phyloP scores from a whole-genome alignment of 1,140 invertebrate species.

The Bombus affinis region DNA sequence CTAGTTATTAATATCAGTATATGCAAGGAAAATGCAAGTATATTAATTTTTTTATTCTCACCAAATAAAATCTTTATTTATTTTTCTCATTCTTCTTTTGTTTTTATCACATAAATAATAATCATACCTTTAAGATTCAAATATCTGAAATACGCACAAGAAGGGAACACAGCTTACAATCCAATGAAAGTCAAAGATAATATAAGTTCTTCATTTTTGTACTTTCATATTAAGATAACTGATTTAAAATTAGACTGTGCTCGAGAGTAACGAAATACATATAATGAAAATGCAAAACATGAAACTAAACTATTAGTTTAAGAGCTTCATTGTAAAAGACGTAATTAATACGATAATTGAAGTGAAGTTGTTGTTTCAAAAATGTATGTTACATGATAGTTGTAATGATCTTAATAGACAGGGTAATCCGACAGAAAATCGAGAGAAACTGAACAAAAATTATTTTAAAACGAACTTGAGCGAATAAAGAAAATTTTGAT shows the following conservation, averaged over 20 bases:
- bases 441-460: not conserved
- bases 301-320: not conserved
- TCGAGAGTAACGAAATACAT: not conserved
- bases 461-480: not conserved
- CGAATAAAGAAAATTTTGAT: not conserved
- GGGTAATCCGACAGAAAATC: not conserved
- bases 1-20: not conserved
- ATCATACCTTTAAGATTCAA: not conserved
- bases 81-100: not conserved
- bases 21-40: constrained; percentile 4
- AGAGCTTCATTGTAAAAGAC: not conserved
- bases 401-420: constrained; percentile 23
- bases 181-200: not conserved
- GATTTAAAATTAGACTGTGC: not conserved
- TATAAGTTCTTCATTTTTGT: constrained; percentile 2
- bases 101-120: constrained; percentile 7
- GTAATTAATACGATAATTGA: not conserved
- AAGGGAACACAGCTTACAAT: not conserved
- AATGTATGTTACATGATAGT: not conserved
- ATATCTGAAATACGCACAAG: not conserved
- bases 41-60: not conserved
- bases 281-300: not conserved
- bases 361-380: not conserved
- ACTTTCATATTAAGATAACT: not conserved
- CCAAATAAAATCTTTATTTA: not conserved